phyloP scores from a whole-genome alignment of 2,113 vertebrate species.

The Poeciliopsis retropinna region DNA sequence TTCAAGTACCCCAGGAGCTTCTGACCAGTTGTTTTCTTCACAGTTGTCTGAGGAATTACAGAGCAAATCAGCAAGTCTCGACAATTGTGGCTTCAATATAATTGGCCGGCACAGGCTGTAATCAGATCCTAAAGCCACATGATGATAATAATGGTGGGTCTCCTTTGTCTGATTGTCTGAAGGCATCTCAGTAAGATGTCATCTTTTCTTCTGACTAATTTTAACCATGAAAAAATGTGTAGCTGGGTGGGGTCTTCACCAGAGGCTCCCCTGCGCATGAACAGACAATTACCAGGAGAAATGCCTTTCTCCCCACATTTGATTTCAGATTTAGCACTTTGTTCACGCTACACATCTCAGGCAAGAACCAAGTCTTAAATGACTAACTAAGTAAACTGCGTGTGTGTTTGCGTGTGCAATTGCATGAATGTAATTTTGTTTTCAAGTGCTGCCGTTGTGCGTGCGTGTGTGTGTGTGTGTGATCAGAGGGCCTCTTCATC shows the following conservation, averaged over 20 bases:
- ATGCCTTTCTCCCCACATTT: constrained; percentile 30
- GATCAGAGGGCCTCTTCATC: constrained; percentile 51
- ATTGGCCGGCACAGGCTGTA: constrained; percentile 56
- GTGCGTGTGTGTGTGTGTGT: constrained; percentile 2
- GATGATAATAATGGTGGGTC: constrained; percentile 52
- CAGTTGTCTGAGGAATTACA: constrained; percentile 44
- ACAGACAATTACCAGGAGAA: constrained; percentile 36
- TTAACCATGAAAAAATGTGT: constrained; percentile 14
- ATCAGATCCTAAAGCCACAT: constrained; percentile 42
- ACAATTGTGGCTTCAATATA: constrained; percentile 59
- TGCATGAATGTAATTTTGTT: constrained; percentile 1
- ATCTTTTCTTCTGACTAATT: not conserved
- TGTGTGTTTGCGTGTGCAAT: not conserved
- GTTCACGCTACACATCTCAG: constrained; percentile 21
- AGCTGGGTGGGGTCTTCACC: constrained; percentile 2
- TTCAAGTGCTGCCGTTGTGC: not conserved
- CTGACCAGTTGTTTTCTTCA: constrained; percentile 52
- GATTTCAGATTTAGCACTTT: constrained; percentile 43
- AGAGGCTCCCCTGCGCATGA: constrained; percentile 34
- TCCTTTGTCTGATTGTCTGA: constrained; percentile 52
- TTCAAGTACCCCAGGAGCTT: constrained; percentile 32
- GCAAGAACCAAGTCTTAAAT: constrained; percentile 20
- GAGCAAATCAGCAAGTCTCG: constrained; percentile 41
- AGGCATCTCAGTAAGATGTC: constrained; percentile 45
- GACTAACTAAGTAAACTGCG: constrained; percentile 5